A percentile compares a stretch with the other conserved stretches of the same genome.
Evolutionary conservation across 2,888 invertebrate genomes (phyloP).

Genomic region (Frankliniella fusca): DNA sequence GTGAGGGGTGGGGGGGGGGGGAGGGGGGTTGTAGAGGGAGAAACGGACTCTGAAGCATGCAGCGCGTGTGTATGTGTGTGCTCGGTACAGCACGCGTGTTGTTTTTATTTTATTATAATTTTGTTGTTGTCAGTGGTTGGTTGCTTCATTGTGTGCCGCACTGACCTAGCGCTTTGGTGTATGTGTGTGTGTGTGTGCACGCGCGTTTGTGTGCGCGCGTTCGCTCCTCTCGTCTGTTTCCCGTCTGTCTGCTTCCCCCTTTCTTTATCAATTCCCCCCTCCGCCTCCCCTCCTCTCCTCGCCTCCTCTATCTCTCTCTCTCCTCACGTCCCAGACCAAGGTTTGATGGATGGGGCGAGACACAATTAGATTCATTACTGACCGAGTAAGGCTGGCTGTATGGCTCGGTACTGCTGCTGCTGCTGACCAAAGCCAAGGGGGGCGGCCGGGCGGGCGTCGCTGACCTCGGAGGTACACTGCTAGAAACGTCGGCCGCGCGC

Average conservation of each 20-base stretch:
- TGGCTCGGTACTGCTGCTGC: background rate
- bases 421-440: background rate
- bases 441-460: background rate
- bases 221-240: background rate
- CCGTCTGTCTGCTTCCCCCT: background rate
- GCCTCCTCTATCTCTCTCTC: background rate
- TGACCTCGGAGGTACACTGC: too few relatives aligned
- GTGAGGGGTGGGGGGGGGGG: background rate
- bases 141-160: too few relatives aligned
- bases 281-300: background rate
- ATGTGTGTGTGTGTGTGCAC: too few relatives aligned
- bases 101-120: too few relatives aligned
- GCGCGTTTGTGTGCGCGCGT: background rate
- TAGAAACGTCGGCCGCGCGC: too few relatives aligned
- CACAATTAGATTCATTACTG: slow-evolving; percentile 26
- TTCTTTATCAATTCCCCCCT: background rate
- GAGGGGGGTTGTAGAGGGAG: too few relatives aligned
- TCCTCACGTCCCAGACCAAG: background rate
- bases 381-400: background rate
- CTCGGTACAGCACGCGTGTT: too few relatives aligned
- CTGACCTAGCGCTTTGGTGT: too few relatives aligned
- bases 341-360: slow-evolving; percentile 19
- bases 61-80: too few relatives aligned
- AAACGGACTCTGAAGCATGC: too few relatives aligned
- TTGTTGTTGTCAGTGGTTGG: too few relatives aligned